These are phyloP conservation scores for Thalassophryne amazonica DNA, from an alignment of 2,797 vertebrate genomes.

Conservation along the genomic window DNA sequence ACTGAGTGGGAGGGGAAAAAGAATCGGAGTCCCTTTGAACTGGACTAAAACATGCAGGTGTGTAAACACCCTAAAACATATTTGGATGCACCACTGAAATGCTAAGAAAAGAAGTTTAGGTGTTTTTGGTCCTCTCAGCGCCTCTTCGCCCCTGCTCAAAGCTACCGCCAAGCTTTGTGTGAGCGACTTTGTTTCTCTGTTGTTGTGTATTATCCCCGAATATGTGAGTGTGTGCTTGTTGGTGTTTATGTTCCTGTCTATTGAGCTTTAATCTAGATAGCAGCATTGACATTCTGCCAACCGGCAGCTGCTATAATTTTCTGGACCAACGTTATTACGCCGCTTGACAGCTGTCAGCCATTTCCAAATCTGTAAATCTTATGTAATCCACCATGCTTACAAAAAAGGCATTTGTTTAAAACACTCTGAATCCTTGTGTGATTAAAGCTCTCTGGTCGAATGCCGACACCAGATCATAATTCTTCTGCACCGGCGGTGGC, in stretches of 20 bases:
- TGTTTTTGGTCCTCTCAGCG: constrained; percentile 20
- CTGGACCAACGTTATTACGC: constrained; percentile 72
- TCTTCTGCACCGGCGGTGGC: constrained; percentile 60
- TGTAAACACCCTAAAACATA: too few species aligned
- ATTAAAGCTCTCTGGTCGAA: constrained; percentile 75
- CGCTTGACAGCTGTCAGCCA: constrained; percentile 78
- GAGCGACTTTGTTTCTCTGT: constrained; percentile 26
- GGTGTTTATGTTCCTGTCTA: constrained; percentile 55
- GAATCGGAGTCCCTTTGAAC: too few species aligned
- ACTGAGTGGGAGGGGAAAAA: too few species aligned
- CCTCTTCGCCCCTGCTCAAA: constrained; percentile 11
- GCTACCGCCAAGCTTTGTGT: background rate
- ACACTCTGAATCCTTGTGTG: constrained; percentile 74
- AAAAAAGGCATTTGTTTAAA: constrained; percentile 78
- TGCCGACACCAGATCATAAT: constrained; percentile 59
- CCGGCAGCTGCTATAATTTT: constrained; percentile 70
- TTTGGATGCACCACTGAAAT: constrained; percentile 50
- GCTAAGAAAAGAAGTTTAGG: constrained; percentile 34
- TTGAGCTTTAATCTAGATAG: constrained; percentile 75
- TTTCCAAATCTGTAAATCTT: constrained; percentile 82
- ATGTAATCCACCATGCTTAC: constrained; percentile 77
- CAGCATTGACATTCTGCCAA: constrained; percentile 71
- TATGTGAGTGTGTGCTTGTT: constrained; percentile 4
- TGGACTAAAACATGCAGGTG: too few species aligned
- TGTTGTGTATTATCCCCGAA: constrained; percentile 10